Percentiles rank a stretch among this genome's conserved stretches.
Evolutionary conservation across 2,797 vertebrate genomes (phyloP).

Genomic region (Cuculus canorus): DNA sequence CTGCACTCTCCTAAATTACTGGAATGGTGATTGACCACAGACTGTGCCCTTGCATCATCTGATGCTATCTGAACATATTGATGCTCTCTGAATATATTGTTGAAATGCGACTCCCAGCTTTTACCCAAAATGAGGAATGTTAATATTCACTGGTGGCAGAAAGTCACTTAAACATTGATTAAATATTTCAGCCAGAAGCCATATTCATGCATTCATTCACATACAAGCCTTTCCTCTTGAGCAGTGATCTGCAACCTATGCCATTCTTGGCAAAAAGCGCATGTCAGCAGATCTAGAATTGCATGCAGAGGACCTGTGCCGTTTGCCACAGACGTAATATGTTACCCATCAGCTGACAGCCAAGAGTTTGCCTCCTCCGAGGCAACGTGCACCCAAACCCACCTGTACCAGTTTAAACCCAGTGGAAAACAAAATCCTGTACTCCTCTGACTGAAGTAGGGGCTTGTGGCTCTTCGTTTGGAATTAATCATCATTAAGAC

Average conservation of each 20-base stretch:
- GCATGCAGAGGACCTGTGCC: background rate
- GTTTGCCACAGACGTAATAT: background rate
- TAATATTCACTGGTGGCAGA: constrained; percentile 33
- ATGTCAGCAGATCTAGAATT: background rate
- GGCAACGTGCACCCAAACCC: background rate
- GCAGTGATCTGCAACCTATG: background rate
- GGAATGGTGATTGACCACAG: constrained; percentile 30
- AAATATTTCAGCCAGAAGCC: constrained; percentile 46
- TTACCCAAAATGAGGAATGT: constrained; percentile 14
- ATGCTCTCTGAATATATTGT: background rate
- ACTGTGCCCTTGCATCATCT: background rate
- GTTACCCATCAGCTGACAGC: background rate
- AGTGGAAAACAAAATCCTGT: background rate
- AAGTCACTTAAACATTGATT: constrained; percentile 52
- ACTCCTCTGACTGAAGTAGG: background rate
- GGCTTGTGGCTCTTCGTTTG: background rate
- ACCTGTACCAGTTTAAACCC: background rate
- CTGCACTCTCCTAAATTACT: constrained; percentile 52
- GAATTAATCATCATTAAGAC: background rate
- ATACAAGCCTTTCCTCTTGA: constrained; percentile 4
- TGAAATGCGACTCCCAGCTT: constrained; percentile 27
- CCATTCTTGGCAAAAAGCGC: constrained; percentile 16
- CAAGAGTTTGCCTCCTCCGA: background rate
- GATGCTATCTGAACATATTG: background rate
- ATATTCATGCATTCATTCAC: background rate